Evolutionary conservation across 2,797 vertebrate genomes (phyloP).

Genomic region (Gallinago nigripennis): DNA sequence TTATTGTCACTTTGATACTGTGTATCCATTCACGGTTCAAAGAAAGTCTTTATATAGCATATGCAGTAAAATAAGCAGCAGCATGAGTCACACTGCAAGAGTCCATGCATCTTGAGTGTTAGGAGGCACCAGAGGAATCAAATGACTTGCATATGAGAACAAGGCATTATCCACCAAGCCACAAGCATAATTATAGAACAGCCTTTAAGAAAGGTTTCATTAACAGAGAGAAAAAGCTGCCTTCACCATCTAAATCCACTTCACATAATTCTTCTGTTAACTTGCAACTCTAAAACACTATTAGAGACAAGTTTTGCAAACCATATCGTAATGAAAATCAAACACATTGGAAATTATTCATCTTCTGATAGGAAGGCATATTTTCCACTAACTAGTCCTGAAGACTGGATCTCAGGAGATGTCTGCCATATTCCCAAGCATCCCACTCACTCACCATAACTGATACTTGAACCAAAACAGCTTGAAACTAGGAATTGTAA

Average conservation of each 20-base stretch:
- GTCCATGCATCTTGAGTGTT: not conserved
- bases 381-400: not conserved
- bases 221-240: conserved; percentile 48
- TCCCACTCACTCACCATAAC: not conserved
- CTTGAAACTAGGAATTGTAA: not conserved
- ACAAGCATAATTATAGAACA: conserved; percentile 40
- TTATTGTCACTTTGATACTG: conserved; percentile 25
- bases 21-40: not conserved
- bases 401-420: not conserved
- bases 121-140: conserved; percentile 24
- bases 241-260: not conserved
- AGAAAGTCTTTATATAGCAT: conserved; percentile 5
- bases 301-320: not conserved
- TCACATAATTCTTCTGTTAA: not conserved
- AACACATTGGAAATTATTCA: not conserved
- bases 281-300: not conserved
- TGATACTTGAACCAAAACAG: not conserved
- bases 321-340: not conserved
- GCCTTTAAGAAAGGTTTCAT: conserved; percentile 1
- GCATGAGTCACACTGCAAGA: conserved; percentile 12
- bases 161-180: conserved; percentile 46
- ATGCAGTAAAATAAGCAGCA: conserved; percentile 13
- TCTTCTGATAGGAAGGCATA: not conserved
- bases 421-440: not conserved
- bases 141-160: conserved; percentile 57